Base-by-base conservation (phyloP, 1,140 invertebrate genomes). In the Euborellia annulipes region DNA sequence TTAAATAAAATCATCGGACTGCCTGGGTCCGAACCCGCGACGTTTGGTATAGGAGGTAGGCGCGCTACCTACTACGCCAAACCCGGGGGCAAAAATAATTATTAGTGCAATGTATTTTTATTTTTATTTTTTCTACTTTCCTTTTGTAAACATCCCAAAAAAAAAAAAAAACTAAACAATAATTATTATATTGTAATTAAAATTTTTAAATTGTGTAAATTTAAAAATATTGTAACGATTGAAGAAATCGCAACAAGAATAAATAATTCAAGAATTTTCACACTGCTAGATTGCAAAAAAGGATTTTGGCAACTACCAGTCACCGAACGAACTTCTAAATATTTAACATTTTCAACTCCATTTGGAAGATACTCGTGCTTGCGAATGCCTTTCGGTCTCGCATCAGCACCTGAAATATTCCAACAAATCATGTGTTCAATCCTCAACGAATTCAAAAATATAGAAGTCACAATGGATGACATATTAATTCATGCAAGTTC, bases 311-410 rank as follows among this genome's bases (percentile, higher is more conserved):
- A 47, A 43, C 18, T 47, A 13, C 11, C 20, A 43, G 45, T 47
- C 13, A 21, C 20, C 7, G 3, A 43, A 36, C 20, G 21, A 9
- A 47, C 45, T 4, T 47, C 45, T 14, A 36, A 43, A 43, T 48
- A 46, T 14, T 16, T 36, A 13, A 59, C 58, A 20, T 58, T 57
- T 38, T 50, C 54, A 22, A 54, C 52, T 18, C 56, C 56, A 13
- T 58, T 52, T 41, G 56, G 58, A 3, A 14, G 55, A 34, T 62
- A 55, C 43, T 38, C 50, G 7, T 61, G 54, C 32, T 17, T 47
- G 0, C 30, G 57, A 11, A 44, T 63, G 16, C 60, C 60, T 7
- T 56, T 61, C 47, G 58, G 61, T 1, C 41, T 55, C 2, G 36
- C 43, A 22, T 50, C 48, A 14, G 50, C 52, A 22, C 46, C 52